phyloP scores from a whole-genome alignment of 2,888 invertebrate species.

The Cataglyphis livida region DNA sequence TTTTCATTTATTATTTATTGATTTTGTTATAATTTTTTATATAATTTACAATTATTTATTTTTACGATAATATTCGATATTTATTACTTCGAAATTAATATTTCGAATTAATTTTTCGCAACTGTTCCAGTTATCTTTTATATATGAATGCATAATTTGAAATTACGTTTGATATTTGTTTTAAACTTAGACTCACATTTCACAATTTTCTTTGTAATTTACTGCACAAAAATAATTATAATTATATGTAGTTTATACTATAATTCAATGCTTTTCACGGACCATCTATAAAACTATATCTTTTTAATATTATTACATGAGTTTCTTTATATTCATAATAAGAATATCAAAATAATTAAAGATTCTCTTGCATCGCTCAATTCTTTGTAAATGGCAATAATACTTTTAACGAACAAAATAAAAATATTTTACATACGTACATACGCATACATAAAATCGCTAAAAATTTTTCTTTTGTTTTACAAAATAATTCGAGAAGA shows the following conservation, averaged over 20 bases:
- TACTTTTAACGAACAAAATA: background rate
- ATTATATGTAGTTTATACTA: background rate
- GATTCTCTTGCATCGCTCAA: too few relatives aligned
- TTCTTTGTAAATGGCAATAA: background rate
- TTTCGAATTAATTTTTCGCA: constrained; percentile 12
- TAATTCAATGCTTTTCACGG: background rate
- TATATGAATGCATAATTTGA: background rate
- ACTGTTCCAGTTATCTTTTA: background rate
- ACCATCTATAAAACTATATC: background rate
- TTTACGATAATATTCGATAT: constrained; percentile 15
- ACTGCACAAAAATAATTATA: too few relatives aligned
- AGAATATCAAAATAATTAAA: too few relatives aligned
- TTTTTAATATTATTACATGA: too few relatives aligned
- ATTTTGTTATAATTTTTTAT: too few relatives aligned
- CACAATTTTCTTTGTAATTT: background rate
- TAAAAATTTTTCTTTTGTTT: background rate
- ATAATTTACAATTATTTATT: background rate
- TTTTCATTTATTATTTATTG: background rate
- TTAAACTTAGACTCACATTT: background rate
- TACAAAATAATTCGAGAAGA: background rate
- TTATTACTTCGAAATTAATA: constrained; percentile 16
- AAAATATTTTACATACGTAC: background rate
- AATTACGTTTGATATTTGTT: background rate
- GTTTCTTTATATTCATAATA: too few relatives aligned
- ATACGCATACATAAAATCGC: background rate